These are phyloP conservation scores for Colletes collaris DNA, from an alignment of 2,888 invertebrate genomes.

Conservation along the genomic window DNA sequence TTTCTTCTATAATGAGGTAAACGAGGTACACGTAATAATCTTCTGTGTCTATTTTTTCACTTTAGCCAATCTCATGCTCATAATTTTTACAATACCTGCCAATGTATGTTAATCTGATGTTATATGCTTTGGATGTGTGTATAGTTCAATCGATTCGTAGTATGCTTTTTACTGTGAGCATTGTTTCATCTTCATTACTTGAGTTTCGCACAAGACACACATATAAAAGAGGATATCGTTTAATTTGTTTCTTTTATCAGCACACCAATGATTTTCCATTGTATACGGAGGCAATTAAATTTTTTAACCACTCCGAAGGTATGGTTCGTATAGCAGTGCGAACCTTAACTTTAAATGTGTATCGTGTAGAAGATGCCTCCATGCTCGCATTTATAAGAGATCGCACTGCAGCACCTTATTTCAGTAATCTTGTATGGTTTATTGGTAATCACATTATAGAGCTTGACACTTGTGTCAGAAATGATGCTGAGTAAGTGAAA, in stretches of 20 bases:
- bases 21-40: slow-evolving; percentile 75
- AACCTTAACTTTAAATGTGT: slow-evolving; percentile 98
- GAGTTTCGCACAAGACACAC: slow-evolving; percentile 37
- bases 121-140: slow-evolving; percentile 15
- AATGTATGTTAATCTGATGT: slow-evolving; percentile 9
- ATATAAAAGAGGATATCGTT: slow-evolving; percentile 41
- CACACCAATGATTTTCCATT: slow-evolving; percentile 99
- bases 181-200: slow-evolving; percentile 23
- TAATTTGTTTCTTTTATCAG: slow-evolving; percentile 83
- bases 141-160: slow-evolving; percentile 14
- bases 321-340: slow-evolving; percentile 99
- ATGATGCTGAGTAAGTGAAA: slow-evolving; percentile 95
- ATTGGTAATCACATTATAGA: slow-evolving; percentile 99
- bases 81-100: slow-evolving; percentile 21
- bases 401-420: slow-evolving; percentile 98
- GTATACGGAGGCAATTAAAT: slow-evolving; percentile 99
- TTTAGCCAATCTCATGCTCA: slow-evolving; percentile 44
- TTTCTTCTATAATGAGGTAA: slow-evolving; percentile 99
- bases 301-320: slow-evolving; percentile 99
- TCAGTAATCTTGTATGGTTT: slow-evolving; percentile 99
- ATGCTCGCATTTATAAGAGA: slow-evolving; percentile 98
- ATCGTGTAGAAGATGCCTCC: slow-evolving; percentile 95
- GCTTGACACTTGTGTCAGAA: slow-evolving; percentile 96
- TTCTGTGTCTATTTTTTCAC: slow-evolving; percentile 59
- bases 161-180: slow-evolving; percentile 21